Base-by-base conservation (phyloP, 2,797 vertebrate genomes). In the Lutjanus argentimaculatus region DNA sequence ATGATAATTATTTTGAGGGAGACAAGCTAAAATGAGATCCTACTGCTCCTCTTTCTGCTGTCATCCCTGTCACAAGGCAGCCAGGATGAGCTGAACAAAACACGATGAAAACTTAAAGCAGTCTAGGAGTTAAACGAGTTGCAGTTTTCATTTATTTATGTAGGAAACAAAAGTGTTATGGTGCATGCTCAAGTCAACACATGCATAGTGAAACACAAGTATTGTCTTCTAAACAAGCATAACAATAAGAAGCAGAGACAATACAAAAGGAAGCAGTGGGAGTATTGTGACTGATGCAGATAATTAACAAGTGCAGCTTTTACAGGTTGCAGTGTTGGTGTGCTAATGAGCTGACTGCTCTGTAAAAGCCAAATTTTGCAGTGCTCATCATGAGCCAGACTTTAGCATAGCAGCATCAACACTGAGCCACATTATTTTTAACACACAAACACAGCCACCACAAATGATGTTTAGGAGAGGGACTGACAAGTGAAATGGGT, bases 1-100 rank as follows among this genome's bases (percentile, higher is more conserved):
- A 82, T 70, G 62, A 67, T 25, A 68, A 49, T 65, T 85, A 48
- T 79, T 72, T 56, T 64, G 62, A 75, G 25, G 16, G n/a, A 62
- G 57, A 74, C 10, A 0, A 59, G 48, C 53, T 45, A 17, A 57
- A 78, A 63, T 51, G 64, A 72, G 51, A 56, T 36, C 66, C 68
- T 40, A 1, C 62, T 45, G 57, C 56, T 59, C 48, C n/a, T 15
- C 64, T 77, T 79, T 81, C 57, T 65, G 52, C 56, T 55, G 74
- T 62, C 25, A n/a, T 62, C 49, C 7, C 40, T 17, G 36, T 70
- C 55, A 17, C 13, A 17, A 15, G 62, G 65, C n/a, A 15, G 62
- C 67, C n/a, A 46, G 25, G 30, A 58, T n/a, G 72, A 77, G 70
- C 40, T 42, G 40, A 79, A 63, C 48, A 73, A 67, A 80, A 52